Evolutionary conservation across 2,888 invertebrate genomes (phyloP).

Genomic region (Galerucella pusilla): DNA sequence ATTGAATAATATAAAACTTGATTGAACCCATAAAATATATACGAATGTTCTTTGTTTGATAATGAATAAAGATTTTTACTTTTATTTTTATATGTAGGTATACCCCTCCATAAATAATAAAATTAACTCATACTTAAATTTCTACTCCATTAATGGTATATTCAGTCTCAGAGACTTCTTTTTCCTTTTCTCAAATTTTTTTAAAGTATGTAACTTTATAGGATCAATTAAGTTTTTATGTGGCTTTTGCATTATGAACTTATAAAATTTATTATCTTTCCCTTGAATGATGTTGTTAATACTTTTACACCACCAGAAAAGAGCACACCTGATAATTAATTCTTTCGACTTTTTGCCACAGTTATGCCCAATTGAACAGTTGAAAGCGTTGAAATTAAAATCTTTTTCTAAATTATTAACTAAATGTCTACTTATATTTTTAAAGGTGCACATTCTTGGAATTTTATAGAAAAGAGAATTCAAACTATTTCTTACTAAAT

Average conservation of each 20-base stretch:
- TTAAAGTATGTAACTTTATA: not conserved
- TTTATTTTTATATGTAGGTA: too few species aligned
- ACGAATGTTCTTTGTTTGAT: too few species aligned
- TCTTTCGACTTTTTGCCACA: not conserved
- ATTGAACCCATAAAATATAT: too few species aligned
- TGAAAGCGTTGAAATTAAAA: not conserved
- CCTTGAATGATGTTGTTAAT: not conserved
- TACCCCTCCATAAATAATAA: too few species aligned
- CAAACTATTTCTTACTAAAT: not conserved
- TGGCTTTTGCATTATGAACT: not conserved
- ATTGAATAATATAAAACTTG: too few species aligned
- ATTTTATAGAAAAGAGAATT: slow-evolving; percentile 1
- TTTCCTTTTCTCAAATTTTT: not conserved
- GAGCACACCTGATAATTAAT: slow-evolving; percentile 4
- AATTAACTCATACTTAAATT: too few species aligned
- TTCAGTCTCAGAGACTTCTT: not conserved
- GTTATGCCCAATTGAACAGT: not conserved
- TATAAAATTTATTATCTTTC: slow-evolving; percentile 3
- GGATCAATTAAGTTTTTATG: not conserved
- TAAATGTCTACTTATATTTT: slow-evolving; percentile 2
- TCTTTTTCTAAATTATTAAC: not conserved
- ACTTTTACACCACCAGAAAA: not conserved
- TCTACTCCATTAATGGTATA: not conserved
- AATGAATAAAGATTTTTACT: too few species aligned
- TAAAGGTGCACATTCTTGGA: not conserved